Conservation (phyloP, 1,140 invertebrate genomes). For the Drosophila baimaii region DNA sequence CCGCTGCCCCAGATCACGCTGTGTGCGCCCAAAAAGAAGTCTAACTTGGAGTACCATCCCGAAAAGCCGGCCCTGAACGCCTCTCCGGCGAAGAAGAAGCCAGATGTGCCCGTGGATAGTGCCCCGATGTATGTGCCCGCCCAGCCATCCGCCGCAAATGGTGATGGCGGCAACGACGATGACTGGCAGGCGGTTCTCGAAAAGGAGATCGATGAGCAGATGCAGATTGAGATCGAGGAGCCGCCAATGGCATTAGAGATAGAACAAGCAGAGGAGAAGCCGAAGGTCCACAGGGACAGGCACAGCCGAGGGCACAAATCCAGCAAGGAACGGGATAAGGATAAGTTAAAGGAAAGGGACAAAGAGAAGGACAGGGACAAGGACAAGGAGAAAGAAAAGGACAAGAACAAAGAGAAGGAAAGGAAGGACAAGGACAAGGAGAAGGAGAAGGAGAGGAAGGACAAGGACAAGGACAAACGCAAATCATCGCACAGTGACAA, state of each 20-base stretch:
- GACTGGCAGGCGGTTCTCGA: conserved; percentile 36
- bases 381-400: conserved; percentile 39
- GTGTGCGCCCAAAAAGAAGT: conserved; percentile 53
- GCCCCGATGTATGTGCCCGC: conserved; percentile 85
- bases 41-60: conserved; percentile 75
- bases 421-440: conserved; percentile 19
- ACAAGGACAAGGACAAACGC: conserved; percentile 32
- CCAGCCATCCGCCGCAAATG: conserved; percentile 32
- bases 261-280: conserved; percentile 6
- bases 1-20: conserved; percentile 65
- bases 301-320: conserved; percentile 50
- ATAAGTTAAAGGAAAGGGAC: conserved; percentile 26
- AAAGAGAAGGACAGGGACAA: conserved; percentile 3
- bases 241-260: background rate
- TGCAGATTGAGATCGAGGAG: conserved; percentile 24
- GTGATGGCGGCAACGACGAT: background rate
- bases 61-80: conserved; percentile 80
- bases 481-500: conserved; percentile 58
- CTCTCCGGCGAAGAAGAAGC: conserved; percentile 60
- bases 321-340: conserved; percentile 38
- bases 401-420: conserved; percentile 40
- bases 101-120: conserved; percentile 21
- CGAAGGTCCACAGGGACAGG: conserved; percentile 16
- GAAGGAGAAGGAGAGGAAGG: conserved; percentile 2
- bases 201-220: conserved; percentile 41